phyloP scores from a whole-genome alignment of 2,113 vertebrate genomes.

The Chionomys nivalis region DNA sequence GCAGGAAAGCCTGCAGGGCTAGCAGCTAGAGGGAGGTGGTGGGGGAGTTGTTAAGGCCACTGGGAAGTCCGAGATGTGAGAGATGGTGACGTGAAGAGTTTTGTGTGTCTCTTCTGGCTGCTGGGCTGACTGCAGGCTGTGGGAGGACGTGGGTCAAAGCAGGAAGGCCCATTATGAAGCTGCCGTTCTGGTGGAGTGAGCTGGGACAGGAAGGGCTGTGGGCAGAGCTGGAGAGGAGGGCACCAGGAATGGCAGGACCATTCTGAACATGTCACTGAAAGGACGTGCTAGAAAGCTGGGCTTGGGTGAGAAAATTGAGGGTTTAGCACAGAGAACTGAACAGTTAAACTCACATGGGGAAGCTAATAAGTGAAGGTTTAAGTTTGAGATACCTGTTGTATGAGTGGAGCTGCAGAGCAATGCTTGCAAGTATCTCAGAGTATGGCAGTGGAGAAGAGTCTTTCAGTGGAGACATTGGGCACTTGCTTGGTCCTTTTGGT shows the following conservation, averaged over 20 bases:
- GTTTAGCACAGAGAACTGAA: not conserved
- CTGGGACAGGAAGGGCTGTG: not conserved
- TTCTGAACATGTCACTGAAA: not conserved
- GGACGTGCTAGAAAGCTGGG: not conserved
- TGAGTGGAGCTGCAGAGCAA: not conserved
- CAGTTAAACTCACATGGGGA: not conserved
- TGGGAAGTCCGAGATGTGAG: not conserved
- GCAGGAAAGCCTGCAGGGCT: not conserved
- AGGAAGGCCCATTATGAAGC: not conserved
- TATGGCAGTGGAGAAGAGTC: not conserved
- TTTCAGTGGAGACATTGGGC: not conserved
- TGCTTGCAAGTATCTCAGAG: rapidly evolving
- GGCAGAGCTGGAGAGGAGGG: not conserved
- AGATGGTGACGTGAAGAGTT: not conserved
- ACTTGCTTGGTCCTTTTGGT: not conserved
- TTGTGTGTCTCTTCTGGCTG: not conserved
- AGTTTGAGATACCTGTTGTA: not conserved
- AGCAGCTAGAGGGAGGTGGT: rapidly evolving
- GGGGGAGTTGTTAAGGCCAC: not conserved
- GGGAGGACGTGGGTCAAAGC: not conserved
- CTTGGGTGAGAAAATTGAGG: not conserved
- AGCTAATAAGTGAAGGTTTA: too few relatives aligned
- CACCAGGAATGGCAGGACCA: not conserved
- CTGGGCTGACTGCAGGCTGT: not conserved
- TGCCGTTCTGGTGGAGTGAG: not conserved